phyloP scores from a whole-genome alignment of 2,113 vertebrate genomes.

The Thamnaconus septentrionalis region DNA sequence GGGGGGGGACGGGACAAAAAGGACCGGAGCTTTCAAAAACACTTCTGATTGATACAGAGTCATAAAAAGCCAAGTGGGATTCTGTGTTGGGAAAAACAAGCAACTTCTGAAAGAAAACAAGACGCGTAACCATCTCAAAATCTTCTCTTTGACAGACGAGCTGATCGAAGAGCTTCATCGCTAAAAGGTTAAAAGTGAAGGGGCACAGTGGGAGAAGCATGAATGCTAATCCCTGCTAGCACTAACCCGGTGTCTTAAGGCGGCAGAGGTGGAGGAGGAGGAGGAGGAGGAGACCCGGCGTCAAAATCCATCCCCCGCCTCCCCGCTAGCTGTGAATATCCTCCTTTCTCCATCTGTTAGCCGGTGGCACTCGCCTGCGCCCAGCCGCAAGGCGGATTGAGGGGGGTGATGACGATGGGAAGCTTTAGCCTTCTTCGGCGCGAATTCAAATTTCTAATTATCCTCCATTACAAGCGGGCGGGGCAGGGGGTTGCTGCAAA shows the following conservation, averaged over 20 bases:
- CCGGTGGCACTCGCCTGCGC: slow-evolving; percentile 27
- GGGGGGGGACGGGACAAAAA: slow-evolving; percentile 19
- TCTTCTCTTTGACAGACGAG: slow-evolving; percentile 14
- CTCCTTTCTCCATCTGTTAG: slow-evolving; percentile 68
- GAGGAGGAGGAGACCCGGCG: slow-evolving; percentile 25
- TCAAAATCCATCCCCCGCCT: slow-evolving; percentile 58
- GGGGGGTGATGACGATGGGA: slow-evolving; percentile 10
- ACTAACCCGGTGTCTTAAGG: slow-evolving; percentile 50
- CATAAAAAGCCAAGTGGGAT: background rate
- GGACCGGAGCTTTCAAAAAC: slow-evolving; percentile 13
- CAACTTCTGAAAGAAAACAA: background rate
- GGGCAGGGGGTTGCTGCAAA: slow-evolving; percentile 16
- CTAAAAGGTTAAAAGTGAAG: slow-evolving; percentile 27
- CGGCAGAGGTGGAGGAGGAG: slow-evolving; percentile 36
- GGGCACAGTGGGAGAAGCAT: slow-evolving; percentile 30
- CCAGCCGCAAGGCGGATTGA: slow-evolving; percentile 21
- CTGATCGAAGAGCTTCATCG: slow-evolving; percentile 33
- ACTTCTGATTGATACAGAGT: slow-evolving; percentile 12
- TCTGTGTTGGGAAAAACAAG: background rate
- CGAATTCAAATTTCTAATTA: slow-evolving; percentile 70
- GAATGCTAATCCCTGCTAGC: slow-evolving; percentile 16
- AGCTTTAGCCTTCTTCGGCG: slow-evolving; percentile 46
- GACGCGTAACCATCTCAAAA: slow-evolving; percentile 17
- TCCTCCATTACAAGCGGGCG: slow-evolving; percentile 53
- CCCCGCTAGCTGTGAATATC: slow-evolving; percentile 64